phyloP scores from a whole-genome alignment of 53 echinoderm and acorn worm genomes.

The Arbacia lixula region DNA sequence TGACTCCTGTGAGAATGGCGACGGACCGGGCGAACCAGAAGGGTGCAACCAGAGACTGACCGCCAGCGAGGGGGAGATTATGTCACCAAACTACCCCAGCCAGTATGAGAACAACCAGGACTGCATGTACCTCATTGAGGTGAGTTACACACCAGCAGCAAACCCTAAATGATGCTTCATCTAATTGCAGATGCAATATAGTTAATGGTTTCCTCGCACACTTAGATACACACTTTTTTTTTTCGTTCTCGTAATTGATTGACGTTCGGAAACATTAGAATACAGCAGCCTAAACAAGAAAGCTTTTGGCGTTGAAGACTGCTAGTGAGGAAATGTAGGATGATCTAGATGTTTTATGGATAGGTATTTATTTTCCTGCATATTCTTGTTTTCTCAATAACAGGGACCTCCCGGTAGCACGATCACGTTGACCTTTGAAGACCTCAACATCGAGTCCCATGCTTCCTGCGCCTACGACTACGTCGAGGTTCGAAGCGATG shows the following conservation, averaged over 20 bases:
- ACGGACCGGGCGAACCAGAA: constrained; percentile 29
- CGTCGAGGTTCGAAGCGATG: constrained; percentile 37
- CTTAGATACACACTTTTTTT: no score
- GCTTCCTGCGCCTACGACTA: constrained; percentile 11
- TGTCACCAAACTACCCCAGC: constrained; percentile 65
- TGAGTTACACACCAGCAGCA: not conserved
- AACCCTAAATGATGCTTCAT: no score
- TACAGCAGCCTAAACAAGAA: no score
- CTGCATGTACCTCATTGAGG: constrained; percentile 65
- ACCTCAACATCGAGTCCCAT: constrained; percentile 36
- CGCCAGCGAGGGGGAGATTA: constrained; percentile 45
- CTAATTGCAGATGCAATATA: no score
- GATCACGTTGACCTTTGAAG: constrained; percentile 30
- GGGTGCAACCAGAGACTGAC: constrained; percentile 50
- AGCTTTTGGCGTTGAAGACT: no score
- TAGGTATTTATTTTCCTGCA: no score
- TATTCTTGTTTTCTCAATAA: no score
- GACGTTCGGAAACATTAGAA: no score
- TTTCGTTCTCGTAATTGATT: not conserved
- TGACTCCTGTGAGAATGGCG: constrained; percentile 34
- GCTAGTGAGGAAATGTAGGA: no score
- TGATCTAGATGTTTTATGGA: no score
- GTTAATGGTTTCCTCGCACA: no score
- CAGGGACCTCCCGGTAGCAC: constrained; percentile 41
- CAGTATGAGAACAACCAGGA: constrained; percentile 58